phyloP scores from a whole-genome alignment of 1,140 invertebrate genomes.

The Bombus confusus region DNA sequence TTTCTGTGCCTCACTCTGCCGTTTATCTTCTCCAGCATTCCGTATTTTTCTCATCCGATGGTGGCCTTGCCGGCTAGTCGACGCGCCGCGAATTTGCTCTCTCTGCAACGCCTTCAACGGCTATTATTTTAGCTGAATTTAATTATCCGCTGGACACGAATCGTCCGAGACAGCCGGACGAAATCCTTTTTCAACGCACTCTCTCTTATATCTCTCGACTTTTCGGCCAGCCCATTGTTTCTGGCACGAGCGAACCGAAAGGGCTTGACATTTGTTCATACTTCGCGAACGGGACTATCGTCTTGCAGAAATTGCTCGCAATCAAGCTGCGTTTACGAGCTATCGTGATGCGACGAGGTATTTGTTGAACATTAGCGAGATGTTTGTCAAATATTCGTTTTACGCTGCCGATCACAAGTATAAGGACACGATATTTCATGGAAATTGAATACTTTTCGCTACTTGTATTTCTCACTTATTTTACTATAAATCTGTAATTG shows the following conservation, averaged over 20 bases:
- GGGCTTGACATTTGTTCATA: not conserved
- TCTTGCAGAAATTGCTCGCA: not conserved
- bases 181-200: conserved; percentile 23
- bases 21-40: not conserved
- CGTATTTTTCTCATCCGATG: not conserved
- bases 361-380: too few relatives aligned
- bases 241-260: not conserved
- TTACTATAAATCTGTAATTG: too few relatives aligned
- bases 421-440: too few relatives aligned
- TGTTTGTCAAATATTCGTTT: too few relatives aligned
- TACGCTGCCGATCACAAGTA: too few relatives aligned
- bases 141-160: conserved; percentile 45
- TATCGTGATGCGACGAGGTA: too few relatives aligned
- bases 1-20: not conserved
- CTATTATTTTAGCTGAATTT: conserved; percentile 46
- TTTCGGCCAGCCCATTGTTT: not conserved
- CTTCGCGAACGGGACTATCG: not conserved
- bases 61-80: not conserved
- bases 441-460: too few relatives aligned
- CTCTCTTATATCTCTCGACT: not conserved
- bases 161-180: not conserved
- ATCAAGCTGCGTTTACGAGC: too few relatives aligned
- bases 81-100: not conserved
- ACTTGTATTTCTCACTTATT: too few relatives aligned
- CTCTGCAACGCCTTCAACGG: not conserved